Base-by-base conservation (phyloP, 2,888 invertebrate species). In the Drosophila neotestacea region DNA sequence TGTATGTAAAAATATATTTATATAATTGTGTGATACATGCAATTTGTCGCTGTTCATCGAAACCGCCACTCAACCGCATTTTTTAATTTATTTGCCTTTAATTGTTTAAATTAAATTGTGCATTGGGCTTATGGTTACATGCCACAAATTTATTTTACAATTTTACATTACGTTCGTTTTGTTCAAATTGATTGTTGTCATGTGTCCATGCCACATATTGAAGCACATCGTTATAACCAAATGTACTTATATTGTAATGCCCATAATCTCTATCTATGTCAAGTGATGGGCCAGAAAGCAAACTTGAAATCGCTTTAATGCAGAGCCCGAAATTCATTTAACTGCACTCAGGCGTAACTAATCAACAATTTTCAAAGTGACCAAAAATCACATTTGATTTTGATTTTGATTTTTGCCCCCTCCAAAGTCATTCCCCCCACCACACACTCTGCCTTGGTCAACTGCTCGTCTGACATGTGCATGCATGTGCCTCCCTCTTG, bases 321-420 rank as follows among this genome's bases (percentile, higher is more conserved):
- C 72, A 70, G 63, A 50, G 58, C 46, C 47, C 42, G 22, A 36
- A 46, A 47, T 52, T 52, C 70, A 56, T 66, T 62, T 56, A 6
- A 28, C 70, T 80, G 66, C 88, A 80, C 34, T 86, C 81, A 70
- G 81, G 73, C 87, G 80, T 76, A 63, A 88, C 87, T 88, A 88
- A 88, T 88, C 84, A 80, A 83, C 81, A 86, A 85, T 81, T 84
- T 85, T 88, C 84, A 86, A 84, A 83, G 87, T 85, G 89, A 78
- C 84, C 84, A 88, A 86, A 84, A 84, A 78, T 88, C 81, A 78
- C 72, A 80, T 81, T 86, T 79, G 86, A 83, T 78, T 83, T 76
- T 59, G 60, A 87, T 67, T 71, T 61, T 52, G 62, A 77, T 62
- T 65, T 63, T 30, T 6, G 9, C 6, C 11, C 7, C 13, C 52